A percentile compares a stretch with the other conserved stretches of the same genome.
Conservation (phyloP, 2,797 vertebrate species). For the Typhlichthys eigenmanni region DNA sequence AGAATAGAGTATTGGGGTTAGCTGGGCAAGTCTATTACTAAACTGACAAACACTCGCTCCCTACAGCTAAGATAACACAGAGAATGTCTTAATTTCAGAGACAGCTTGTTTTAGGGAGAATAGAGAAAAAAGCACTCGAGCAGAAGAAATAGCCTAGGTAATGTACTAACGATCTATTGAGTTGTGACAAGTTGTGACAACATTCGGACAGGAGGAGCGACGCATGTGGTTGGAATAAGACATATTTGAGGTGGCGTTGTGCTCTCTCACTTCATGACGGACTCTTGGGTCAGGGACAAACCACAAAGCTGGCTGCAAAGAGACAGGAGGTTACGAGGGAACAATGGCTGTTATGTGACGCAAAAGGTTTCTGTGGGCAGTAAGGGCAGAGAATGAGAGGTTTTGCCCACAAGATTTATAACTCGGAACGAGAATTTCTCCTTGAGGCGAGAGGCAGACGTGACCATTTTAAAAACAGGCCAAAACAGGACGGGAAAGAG, state of each 20-base stretch:
- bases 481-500: constrained; percentile 53
- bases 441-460: constrained; percentile 56
- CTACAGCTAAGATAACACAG: no score
- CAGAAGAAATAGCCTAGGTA: background rate
- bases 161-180: background rate
- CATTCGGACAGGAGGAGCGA: background rate
- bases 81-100: background rate
- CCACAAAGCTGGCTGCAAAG: constrained; percentile 1
- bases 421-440: constrained; percentile 68
- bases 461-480: constrained; percentile 46
- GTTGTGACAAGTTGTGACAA: no score
- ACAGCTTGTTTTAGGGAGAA: background rate
- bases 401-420: constrained; percentile 35
- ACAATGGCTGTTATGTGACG: constrained; percentile 54
- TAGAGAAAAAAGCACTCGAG: no score
- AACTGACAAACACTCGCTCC: no score
- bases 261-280: background rate
- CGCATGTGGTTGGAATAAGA: constrained; percentile 25
- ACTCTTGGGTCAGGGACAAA: constrained; percentile 3
- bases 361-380: constrained; percentile 48
- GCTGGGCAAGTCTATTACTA: no score
- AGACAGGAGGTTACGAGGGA: constrained; percentile 25
- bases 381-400: constrained; percentile 22
- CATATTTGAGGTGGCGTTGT: constrained; percentile 1
- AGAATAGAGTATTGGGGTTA: no score